These are phyloP conservation scores for Pygmarrhopalites habei DNA, from an alignment of 1,140 invertebrate genomes.

Conservation along the genomic window DNA sequence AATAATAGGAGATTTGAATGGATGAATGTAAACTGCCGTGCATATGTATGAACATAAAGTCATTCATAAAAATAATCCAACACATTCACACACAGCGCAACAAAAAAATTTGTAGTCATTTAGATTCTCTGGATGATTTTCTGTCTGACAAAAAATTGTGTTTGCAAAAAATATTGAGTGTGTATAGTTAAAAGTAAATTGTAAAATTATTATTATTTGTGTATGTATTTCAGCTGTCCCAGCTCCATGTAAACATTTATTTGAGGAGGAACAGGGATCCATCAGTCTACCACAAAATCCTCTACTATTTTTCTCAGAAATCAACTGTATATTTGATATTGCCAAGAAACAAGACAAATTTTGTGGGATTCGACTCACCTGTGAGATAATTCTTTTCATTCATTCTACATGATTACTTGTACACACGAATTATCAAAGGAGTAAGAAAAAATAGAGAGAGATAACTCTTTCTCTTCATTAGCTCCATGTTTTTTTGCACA, in stretches of 20 bases:
- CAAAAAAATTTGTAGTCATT: no score
- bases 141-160: no score
- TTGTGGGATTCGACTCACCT: slow-evolving; percentile 42
- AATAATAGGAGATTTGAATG: no score
- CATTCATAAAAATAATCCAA: no score
- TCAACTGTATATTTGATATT: slow-evolving; percentile 44
- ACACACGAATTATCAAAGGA: not conserved
- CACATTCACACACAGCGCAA: no score
- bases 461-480: not conserved
- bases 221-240: no score
- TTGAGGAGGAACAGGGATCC: slow-evolving; percentile 38
- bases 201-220: no score
- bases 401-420: not conserved
- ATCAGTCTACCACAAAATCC: slow-evolving; percentile 43
- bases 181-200: no score
- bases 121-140: no score
- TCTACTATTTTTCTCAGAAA: slow-evolving; percentile 35
- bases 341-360: slow-evolving; percentile 30
- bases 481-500: not conserved
- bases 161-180: no score
- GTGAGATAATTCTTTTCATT: slow-evolving; percentile 30
- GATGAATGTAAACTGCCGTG: no score
- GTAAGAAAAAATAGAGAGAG: not conserved
- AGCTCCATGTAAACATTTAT: slow-evolving; percentile 38
- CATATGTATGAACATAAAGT: no score